Conservation (phyloP, 2,797 vertebrate genomes). For the Cuculus canorus region DNA sequence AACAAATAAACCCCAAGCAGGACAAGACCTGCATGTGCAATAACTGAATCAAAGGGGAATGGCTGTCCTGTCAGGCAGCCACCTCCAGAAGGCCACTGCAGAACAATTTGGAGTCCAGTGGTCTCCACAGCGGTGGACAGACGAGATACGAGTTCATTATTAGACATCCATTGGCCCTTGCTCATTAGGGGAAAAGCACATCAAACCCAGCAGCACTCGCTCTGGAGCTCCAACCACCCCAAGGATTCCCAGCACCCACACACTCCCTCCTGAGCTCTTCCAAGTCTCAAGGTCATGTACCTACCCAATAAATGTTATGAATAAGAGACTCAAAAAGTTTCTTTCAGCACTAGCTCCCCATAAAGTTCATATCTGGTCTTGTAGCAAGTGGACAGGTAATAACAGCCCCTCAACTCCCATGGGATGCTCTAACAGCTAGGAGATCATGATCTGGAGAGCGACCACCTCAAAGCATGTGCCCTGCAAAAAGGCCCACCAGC, state of each 20-base stretch:
- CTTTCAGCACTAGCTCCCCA: too few species aligned
- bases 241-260: background rate
- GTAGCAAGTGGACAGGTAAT: accelerated
- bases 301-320: background rate
- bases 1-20: background rate
- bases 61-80: background rate
- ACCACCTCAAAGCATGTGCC: background rate
- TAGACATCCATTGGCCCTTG: background rate
- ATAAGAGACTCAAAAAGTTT: too few species aligned
- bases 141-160: background rate
- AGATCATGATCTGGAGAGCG: accelerated
- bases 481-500: background rate
- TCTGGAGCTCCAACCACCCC: background rate
- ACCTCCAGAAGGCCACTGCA: conserved; percentile 4
- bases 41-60: background rate
- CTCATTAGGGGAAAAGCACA: background rate
- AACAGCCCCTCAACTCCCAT: accelerated
- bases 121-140: background rate
- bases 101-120: background rate
- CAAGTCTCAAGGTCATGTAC: accelerated
- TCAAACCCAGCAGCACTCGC: background rate
- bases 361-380: background rate
- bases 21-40: conserved; percentile 4
- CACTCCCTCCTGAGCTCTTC: accelerated
- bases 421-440: background rate